phyloP scores from a whole-genome alignment of 37 sponge, comb jelly and placozoan species.

The Oopsacas minuta region DNA sequence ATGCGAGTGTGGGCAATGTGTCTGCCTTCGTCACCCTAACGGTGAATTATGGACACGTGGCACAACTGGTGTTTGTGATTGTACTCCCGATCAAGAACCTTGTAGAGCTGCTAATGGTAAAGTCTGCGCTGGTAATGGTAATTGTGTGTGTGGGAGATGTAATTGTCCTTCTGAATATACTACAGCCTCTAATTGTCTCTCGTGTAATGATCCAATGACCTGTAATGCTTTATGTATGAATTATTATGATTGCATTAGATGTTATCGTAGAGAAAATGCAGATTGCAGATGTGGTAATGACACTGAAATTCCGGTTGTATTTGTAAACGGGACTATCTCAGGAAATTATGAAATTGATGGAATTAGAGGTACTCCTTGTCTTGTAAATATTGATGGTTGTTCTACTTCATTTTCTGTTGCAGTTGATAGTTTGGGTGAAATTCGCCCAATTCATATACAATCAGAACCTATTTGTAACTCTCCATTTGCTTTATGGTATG shows the following conservation, averaged over 20 bases:
- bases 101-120: slow-evolving; percentile 10
- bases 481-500: neutral
- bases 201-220: slow-evolving; percentile 6
- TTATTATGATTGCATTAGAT: neutral
- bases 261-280: neutral
- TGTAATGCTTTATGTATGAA: slow-evolving; percentile 7
- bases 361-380: neutral
- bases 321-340: neutral
- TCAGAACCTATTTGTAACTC: neutral
- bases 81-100: slow-evolving; percentile 15
- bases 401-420: neutral
- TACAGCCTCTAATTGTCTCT: neutral
- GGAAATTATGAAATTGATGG: neutral
- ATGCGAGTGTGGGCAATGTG: neutral
- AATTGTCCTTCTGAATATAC: slow-evolving; percentile 7
- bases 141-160: slow-evolving; percentile 11
- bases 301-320: neutral
- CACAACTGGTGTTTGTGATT: neutral
- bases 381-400: neutral
- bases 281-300: slow-evolving; percentile 10
- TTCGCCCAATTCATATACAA: neutral
- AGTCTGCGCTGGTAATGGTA: slow-evolving; percentile 1
- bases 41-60: neutral
- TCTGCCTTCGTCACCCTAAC: neutral
- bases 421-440: neutral